Evolutionary conservation across 2,797 vertebrate species (phyloP), one percentile per base, ranked within the genome.

Genomic region (Hyperoplus immaculatus): DNA sequence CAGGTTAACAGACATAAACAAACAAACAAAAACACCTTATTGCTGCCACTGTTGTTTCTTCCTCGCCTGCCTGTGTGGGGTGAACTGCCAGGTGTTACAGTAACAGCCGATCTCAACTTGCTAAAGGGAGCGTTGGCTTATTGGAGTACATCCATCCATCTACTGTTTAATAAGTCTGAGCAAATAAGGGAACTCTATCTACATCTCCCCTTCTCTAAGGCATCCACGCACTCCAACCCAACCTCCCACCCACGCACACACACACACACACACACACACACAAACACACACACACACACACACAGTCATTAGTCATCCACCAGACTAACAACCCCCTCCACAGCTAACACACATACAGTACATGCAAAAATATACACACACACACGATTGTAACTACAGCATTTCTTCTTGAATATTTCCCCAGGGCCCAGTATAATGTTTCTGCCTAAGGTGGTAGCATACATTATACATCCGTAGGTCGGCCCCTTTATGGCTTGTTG

Each of bases 331-430:
- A 82, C 60, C 78, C 78, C 72, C 3, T 29, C 29, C 83, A 78
- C 60, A 76, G 50, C 50, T 59, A 39, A 55, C 15, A 42, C 18
- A 43, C 54, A 69, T 36, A 60, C 12, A 54, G 11, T 47, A 11
- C 51, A 72, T 64, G 29, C 39, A 84, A 49, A 71, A 47, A 72
- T 13, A 59, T 5, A 51, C 47, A 75, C 72, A 72, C 60, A 82
- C 67, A 75, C 45, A 63, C 29, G 69, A 74, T 65, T 75, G 64
- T 84, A 85, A 82, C 77, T 80, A 69, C 73, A 77, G 74, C 56
- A 47, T 72, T 80, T 80, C 54, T 55, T 80, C 61, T 55, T 18
- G 56, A 75, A 88, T 87, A 89, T 91, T 82, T 87, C 85, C 85
- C 81, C 51, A 18, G 70, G 74, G 84, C 29, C 77, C 76, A 61